Evolutionary conservation across 2,888 invertebrate genomes (phyloP), one percentile per base, ranked within the genome.

Genomic region (Glomeris marginata): DNA sequence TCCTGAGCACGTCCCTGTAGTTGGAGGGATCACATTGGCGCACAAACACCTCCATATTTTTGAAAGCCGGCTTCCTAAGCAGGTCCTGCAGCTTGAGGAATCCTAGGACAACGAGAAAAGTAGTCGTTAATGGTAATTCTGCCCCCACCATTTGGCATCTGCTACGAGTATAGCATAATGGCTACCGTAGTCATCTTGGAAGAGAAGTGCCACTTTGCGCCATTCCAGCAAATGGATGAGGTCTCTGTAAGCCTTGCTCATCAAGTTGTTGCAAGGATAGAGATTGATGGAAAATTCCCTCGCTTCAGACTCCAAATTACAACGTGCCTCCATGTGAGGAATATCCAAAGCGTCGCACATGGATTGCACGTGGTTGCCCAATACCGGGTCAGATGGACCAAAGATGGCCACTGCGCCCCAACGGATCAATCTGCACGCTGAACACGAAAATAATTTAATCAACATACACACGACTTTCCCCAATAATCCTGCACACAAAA

Each of bases 181-280:
- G 59, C 57, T 56, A 67, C 66, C 64, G 45, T 63, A 63, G 52
- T 90, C 88, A 61, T 92, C 87, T 63, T 95, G 92, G 63, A 92
- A 94, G 41, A 95, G 78, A 49, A 95, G 81, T 0, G 88, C 91
- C 61, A 92, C 86, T 63, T 81, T 79, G 2, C 86, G 86, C 94
- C 94, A 94, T 65, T 88, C 87, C 53, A 91, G 76, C 65, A 85
- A 85, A 10, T 77, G 72, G 66, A 92, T 84, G 57, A 91, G 75
- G 62, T 92, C 91, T 51, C 80, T 75, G 67, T 88, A 87, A 0
- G 63, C 84, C 55, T 74, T 74, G 63, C 87, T 84, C 64, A 92
- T 75, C 56, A 84, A 74, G 50, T 78, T 77, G 56, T 85, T 81
- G 10, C 87, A 78, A 0, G 94, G 94, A 66, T 85, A 84, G 47